These are phyloP conservation scores for Serilophus lunatus DNA, from an alignment of 2,113 vertebrate species.

Conservation along the genomic window DNA sequence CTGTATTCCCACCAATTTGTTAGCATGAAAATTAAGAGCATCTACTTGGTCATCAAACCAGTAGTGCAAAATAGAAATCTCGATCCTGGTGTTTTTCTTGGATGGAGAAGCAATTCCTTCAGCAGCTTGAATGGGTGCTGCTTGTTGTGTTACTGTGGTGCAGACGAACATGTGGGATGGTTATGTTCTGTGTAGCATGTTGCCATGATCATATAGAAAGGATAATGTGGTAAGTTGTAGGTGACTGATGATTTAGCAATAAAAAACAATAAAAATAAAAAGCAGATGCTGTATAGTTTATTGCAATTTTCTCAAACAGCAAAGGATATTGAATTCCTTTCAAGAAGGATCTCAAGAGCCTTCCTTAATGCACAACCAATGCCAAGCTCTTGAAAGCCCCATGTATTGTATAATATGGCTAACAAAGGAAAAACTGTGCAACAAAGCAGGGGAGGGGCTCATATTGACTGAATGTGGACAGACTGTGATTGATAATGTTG, in stretches of 20 bases:
- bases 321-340: conserved; percentile 66
- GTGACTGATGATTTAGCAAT: conserved; percentile 25
- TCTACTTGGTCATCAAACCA: neutral
- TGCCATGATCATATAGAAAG: neutral
- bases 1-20: neutral
- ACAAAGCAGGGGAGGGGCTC: conserved; percentile 14
- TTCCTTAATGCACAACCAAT: conserved; percentile 38
- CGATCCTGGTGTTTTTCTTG: conserved; percentile 1
- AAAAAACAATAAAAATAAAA: conserved; percentile 33
- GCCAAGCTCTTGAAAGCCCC: conserved; percentile 17
- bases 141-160: neutral
- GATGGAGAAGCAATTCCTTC: neutral
- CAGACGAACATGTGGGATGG: neutral
- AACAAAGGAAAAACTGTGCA: conserved; percentile 35
- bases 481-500: conserved; percentile 19
- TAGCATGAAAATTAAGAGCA: conserved; percentile 1
- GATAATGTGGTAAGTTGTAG: neutral
- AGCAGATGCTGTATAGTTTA: conserved; percentile 37
- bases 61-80: neutral
- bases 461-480: conserved; percentile 38
- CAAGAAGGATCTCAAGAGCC: conserved; percentile 42
- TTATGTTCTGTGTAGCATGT: neutral
- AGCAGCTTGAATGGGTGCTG: neutral
- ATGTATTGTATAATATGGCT: neutral
- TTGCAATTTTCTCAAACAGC: conserved; percentile 64